A percentile compares a stretch with the other conserved stretches of the same genome.
phyloP scores from a whole-genome alignment of 1,140 invertebrate species.

The Myzus persicae region DNA sequence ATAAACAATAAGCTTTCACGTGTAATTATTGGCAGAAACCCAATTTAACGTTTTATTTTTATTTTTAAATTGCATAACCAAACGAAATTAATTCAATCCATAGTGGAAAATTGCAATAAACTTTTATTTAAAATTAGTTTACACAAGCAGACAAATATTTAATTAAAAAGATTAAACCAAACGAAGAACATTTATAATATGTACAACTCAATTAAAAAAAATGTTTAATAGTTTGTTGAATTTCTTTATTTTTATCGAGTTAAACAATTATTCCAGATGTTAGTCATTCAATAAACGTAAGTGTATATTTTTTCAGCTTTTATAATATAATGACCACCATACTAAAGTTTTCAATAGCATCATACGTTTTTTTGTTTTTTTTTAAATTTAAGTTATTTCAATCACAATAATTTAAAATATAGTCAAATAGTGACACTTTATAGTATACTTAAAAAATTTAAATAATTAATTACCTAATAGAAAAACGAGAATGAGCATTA shows the following conservation, averaged over 20 bases:
- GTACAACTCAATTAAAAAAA: not conserved
- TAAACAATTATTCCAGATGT: slow-evolving; percentile 2
- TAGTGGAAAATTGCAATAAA: not conserved
- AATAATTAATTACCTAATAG: not conserved
- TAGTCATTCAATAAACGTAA: not conserved
- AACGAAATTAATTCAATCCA: not conserved
- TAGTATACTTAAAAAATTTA: too few species aligned
- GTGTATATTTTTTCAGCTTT: not conserved
- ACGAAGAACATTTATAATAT: not conserved
- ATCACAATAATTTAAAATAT: too few species aligned
- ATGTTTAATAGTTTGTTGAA: not conserved
- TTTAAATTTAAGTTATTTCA: too few species aligned
- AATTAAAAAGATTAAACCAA: slow-evolving; percentile 8
- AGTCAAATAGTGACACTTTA: too few species aligned
- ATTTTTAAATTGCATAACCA: not conserved
- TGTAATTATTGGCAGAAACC: slow-evolving; percentile 2
- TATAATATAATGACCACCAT: not conserved
- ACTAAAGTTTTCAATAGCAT: too few species aligned
- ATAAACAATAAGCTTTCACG: not conserved
- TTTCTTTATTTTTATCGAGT: not conserved
- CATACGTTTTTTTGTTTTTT: too few species aligned
- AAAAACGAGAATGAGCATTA: too few species aligned
- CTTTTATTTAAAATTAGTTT: slow-evolving; percentile 20
- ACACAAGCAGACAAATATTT: not conserved
- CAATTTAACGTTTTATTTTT: not conserved